phyloP scores from a whole-genome alignment of 1,140 invertebrate species.

The Homarus americanus region DNA sequence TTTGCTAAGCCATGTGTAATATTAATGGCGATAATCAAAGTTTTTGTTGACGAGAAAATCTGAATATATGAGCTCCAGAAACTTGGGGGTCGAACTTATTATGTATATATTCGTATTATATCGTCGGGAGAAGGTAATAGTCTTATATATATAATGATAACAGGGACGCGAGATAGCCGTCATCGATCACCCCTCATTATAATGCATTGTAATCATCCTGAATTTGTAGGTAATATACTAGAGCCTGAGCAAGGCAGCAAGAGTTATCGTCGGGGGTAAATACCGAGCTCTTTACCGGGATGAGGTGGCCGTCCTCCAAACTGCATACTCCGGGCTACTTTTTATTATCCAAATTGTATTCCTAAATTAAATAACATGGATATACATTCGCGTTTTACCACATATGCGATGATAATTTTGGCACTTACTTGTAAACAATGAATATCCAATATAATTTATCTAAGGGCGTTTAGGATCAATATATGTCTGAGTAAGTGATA shows the following conservation, averaged over 20 bases:
- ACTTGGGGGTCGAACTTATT: background rate
- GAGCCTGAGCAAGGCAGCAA: background rate
- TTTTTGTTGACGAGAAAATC: slow-evolving; percentile 36
- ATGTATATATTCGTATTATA: slow-evolving; percentile 7
- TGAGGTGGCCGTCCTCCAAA: background rate
- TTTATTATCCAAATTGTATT: no score
- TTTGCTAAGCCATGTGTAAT: slow-evolving; percentile 49
- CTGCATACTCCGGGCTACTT: background rate
- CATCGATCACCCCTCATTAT: background rate
- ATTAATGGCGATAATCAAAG: slow-evolving; percentile 49
- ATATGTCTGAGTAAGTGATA: no score
- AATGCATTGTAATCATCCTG: background rate
- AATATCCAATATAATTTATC: no score
- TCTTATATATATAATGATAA: slow-evolving; percentile 24
- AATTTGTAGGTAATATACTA: background rate
- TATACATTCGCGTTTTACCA: no score
- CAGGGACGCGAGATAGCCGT: background rate
- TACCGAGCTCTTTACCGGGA: background rate
- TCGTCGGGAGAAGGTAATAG: background rate
- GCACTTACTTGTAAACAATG: no score
- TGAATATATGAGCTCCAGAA: slow-evolving; percentile 34
- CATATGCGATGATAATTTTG: no score
- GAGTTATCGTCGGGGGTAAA: background rate
- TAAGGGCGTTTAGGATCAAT: no score
- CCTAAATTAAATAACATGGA: background rate